These are phyloP conservation scores for Syrmaticus mikado DNA, from an alignment of 2,113 vertebrate genomes.

Conservation along the genomic window DNA sequence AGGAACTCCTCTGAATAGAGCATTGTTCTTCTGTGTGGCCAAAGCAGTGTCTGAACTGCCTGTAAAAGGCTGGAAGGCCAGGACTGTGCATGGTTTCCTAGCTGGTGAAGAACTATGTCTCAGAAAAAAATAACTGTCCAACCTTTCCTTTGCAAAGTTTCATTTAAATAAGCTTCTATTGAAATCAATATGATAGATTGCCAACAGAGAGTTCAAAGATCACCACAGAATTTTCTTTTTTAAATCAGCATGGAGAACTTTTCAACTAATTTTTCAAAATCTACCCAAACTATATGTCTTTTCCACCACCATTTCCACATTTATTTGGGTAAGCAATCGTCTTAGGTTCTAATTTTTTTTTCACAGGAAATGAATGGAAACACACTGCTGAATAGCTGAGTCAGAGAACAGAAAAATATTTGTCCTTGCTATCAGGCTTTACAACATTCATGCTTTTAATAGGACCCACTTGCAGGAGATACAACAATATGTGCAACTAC, in stretches of 20 bases:
- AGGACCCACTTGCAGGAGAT: neutral
- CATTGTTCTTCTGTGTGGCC: neutral
- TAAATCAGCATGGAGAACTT: neutral
- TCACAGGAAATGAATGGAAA: neutral
- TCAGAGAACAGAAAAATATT: conserved; percentile 3
- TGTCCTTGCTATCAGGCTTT: neutral
- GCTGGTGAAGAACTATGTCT: neutral
- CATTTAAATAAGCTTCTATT: neutral
- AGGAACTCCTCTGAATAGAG: neutral
- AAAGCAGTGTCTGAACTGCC: neutral
- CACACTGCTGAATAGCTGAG: neutral
- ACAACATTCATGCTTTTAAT: neutral
- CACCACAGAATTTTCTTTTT: neutral
- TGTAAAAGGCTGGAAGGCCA: neutral
- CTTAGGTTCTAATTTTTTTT: neutral
- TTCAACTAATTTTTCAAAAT: neutral
- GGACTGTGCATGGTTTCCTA: neutral
- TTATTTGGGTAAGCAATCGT: neutral
- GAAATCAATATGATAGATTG: neutral
- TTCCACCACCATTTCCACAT: neutral
- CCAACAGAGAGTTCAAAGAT: neutral
- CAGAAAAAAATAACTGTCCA: neutral
- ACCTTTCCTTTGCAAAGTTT: neutral
- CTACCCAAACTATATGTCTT: neutral
- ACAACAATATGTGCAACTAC: neutral